Percentiles rank a stretch among this genome's conserved stretches.
Conservation (phyloP, 2,888 invertebrate genomes). For the Octodonta nipae region DNA sequence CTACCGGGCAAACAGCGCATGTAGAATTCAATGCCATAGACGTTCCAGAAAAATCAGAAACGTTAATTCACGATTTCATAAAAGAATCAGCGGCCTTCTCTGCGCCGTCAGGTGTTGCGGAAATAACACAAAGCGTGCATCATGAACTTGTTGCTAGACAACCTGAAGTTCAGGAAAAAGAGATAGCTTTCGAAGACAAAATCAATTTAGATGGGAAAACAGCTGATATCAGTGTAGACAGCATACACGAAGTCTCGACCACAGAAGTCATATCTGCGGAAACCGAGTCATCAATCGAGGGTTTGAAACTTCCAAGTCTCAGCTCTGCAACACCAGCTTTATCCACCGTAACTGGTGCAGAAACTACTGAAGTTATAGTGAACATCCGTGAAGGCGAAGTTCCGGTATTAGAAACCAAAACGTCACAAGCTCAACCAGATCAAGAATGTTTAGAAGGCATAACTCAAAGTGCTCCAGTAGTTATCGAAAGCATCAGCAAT, state of each 20-base stretch:
- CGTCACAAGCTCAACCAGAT: constrained; percentile 16
- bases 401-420: constrained; percentile 10
- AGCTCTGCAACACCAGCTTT: constrained; percentile 28
- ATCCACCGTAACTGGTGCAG: constrained; percentile 36
- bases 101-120: constrained; percentile 19
- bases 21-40: constrained; percentile 30
- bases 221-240: constrained; percentile 35
- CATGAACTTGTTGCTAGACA: constrained; percentile 28
- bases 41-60: constrained; percentile 31
- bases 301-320: constrained; percentile 24
- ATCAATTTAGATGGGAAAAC: constrained; percentile 23
- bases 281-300: constrained; percentile 33
- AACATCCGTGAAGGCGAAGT: constrained; percentile 17
- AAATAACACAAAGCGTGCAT: constrained; percentile 24
- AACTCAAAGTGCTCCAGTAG: constrained; percentile 14
- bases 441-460: constrained; percentile 19
- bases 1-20: constrained; percentile 29
- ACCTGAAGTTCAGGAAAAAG: constrained; percentile 29
- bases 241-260: constrained; percentile 33
- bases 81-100: constrained; percentile 7
- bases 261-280: constrained; percentile 41
- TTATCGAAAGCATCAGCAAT: constrained; percentile 18
- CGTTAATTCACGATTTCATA: constrained; percentile 14
- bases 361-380: constrained; percentile 26
- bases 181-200: constrained; percentile 18